phyloP scores from a whole-genome alignment of 2,113 vertebrate genomes.

The Vulpes ferrilata region DNA sequence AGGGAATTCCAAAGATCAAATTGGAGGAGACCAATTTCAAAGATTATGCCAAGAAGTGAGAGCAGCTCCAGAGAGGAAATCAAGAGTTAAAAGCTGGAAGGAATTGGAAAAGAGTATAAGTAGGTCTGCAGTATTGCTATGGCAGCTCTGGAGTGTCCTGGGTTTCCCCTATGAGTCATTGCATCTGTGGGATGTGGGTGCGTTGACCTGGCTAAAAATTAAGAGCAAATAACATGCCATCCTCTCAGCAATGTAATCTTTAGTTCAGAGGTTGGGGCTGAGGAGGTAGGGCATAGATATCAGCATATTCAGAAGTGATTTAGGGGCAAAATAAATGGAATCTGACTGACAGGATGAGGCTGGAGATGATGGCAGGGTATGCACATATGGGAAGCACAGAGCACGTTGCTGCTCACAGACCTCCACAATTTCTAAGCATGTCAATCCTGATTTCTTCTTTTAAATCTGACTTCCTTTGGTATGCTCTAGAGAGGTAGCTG shows the following conservation, averaged over 20 bases:
- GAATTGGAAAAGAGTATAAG: background rate
- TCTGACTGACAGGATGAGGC: background rate
- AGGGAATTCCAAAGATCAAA: background rate
- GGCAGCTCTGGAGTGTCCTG: background rate
- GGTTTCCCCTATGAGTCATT: background rate
- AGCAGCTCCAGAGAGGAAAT: background rate
- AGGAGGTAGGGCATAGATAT: background rate
- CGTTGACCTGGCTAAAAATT: background rate
- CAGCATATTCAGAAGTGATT: background rate
- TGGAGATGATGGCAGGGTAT: background rate
- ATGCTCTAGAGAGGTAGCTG: background rate
- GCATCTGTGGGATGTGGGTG: rapidly evolving
- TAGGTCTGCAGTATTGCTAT: background rate
- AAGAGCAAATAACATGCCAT: background rate
- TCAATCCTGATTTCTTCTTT: background rate
- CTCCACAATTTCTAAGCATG: background rate
- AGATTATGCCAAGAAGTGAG: background rate
- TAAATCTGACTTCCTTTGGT: background rate
- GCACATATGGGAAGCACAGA: background rate
- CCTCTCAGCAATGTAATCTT: background rate
- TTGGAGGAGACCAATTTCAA: background rate
- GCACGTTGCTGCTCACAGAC: background rate
- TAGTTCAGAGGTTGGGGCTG: background rate
- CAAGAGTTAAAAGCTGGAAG: background rate
- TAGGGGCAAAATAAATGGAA: background rate